phyloP scores from a whole-genome alignment of 2,888 invertebrate genomes.

The Lochmaea capreae region DNA sequence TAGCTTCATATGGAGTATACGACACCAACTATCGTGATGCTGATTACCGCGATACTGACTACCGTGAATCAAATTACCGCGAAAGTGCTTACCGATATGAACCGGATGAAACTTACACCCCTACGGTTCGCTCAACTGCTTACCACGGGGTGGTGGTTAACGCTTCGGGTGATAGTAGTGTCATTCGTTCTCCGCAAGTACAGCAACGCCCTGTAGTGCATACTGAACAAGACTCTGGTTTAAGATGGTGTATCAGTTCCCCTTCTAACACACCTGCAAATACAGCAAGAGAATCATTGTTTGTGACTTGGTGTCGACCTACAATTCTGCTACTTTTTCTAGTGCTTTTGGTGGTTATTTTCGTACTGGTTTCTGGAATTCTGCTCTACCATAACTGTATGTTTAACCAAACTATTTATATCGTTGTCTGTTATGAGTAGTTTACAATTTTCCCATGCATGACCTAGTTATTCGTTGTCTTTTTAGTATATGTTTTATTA shows the following conservation, averaged over 20 bases:
- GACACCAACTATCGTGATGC: slow-evolving; percentile 50
- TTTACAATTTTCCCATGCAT: slow-evolving; percentile 35
- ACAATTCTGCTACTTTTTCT: slow-evolving; percentile 70
- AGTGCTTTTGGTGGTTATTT: slow-evolving; percentile 70
- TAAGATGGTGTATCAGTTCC: slow-evolving; percentile 57
- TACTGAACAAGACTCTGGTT: slow-evolving; percentile 38
- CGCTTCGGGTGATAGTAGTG: slow-evolving; percentile 61
- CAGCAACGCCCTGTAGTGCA: slow-evolving; percentile 40
- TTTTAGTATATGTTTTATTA: slow-evolving; percentile 26
- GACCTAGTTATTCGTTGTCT: slow-evolving; percentile 45
- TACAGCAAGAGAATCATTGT: slow-evolving; percentile 61
- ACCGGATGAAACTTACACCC: slow-evolving; percentile 59
- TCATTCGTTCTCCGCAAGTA: slow-evolving; percentile 52
- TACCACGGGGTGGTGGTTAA: slow-evolving; percentile 63
- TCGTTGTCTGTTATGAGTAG: slow-evolving; percentile 14
- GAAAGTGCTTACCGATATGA: slow-evolving; percentile 33
- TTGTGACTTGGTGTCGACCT: slow-evolving; percentile 70
- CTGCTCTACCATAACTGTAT: slow-evolving; percentile 73
- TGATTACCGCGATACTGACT: slow-evolving; percentile 42
- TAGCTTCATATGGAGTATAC: slow-evolving; percentile 66
- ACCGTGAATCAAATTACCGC: slow-evolving; percentile 50
- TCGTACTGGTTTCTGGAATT: slow-evolving; percentile 71
- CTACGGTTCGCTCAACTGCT: slow-evolving; percentile 56
- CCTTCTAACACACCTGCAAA: slow-evolving; percentile 54
- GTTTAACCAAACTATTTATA: slow-evolving; percentile 56